Evolutionary conservation across 2,113 vertebrate genomes (phyloP).

Genomic region (Paradoxurus hermaphroditus): DNA sequence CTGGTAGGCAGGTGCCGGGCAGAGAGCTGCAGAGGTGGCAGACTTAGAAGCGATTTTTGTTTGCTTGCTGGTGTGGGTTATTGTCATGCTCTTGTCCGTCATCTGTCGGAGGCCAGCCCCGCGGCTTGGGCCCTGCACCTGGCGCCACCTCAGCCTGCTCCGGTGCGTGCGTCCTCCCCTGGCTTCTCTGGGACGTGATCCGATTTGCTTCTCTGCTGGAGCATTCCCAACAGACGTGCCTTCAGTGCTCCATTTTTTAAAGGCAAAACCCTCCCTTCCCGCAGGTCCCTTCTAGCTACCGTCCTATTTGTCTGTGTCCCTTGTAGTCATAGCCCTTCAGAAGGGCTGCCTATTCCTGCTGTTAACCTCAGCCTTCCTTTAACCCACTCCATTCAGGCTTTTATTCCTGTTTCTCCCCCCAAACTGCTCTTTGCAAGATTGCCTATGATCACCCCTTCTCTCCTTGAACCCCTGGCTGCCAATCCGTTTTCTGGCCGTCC

Average conservation of each 20-base stretch:
- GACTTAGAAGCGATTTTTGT: accelerated
- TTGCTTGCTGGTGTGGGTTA: not conserved
- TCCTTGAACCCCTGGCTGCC: not conserved
- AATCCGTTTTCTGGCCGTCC: not conserved
- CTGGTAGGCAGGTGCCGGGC: not conserved
- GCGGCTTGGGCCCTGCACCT: too few relatives aligned
- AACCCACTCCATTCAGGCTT: not conserved
- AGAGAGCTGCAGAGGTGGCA: not conserved
- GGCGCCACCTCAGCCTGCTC: not conserved
- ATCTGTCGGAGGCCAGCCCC: not conserved
- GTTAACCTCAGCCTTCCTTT: not conserved
- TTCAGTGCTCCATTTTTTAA: not conserved
- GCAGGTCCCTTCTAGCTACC: too few relatives aligned
- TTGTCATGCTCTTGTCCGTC: not conserved
- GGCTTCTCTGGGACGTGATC: not conserved
- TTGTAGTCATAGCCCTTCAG: not conserved
- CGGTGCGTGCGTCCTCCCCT: not conserved
- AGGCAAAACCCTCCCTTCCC: not conserved
- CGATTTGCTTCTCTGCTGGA: not conserved
- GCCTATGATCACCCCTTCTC: not conserved
- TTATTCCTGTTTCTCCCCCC: not conserved
- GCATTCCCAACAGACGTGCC: not conserved
- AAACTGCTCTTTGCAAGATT: not conserved
- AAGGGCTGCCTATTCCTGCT: not conserved
- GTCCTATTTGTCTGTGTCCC: not conserved